Percentiles rank a stretch among this genome's conserved stretches.
Conservation (phyloP, 2,797 vertebrate genomes). For the Phaenicophaeus curvirostris region DNA sequence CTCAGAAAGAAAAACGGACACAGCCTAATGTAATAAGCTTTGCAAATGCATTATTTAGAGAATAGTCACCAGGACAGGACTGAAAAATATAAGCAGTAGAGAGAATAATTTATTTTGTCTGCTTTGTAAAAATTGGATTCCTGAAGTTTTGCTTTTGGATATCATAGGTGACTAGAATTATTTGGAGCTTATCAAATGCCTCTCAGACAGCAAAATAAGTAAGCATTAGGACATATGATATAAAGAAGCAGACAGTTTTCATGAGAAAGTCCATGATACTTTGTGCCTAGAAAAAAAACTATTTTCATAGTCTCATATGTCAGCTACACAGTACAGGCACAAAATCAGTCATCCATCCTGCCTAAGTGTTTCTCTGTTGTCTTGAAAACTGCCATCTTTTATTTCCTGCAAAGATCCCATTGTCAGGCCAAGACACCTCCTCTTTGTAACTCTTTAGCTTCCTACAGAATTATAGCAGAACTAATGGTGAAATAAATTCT, state of each 20-base stretch:
- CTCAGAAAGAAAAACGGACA: conserved; percentile 41
- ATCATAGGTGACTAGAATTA: conserved; percentile 16
- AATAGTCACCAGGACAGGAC: neutral
- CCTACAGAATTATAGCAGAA: neutral
- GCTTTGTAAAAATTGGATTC: conserved; percentile 28
- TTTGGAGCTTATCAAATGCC: conserved; percentile 45
- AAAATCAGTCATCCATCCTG: neutral
- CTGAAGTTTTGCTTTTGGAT: conserved; percentile 34
- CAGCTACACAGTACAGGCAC: neutral
- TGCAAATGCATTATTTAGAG: conserved; percentile 39
- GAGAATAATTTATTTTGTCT: conserved; percentile 10
- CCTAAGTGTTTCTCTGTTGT: neutral
- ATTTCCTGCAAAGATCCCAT: neutral
- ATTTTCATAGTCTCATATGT: neutral
- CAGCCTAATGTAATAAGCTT: conserved; percentile 31
- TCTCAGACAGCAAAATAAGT: conserved; percentile 3
- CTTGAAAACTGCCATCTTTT: neutral
- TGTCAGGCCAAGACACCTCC: neutral
- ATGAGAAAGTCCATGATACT: neutral
- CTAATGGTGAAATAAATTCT: neutral
- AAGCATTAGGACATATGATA: neutral
- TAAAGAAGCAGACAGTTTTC: neutral
- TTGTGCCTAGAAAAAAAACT: neutral
- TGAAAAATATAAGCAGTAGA: conserved; percentile 14
- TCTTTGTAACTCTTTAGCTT: neutral